These are phyloP conservation scores for Xestia c-nigrum DNA, from an alignment of 2,888 invertebrate species.

Conservation along the genomic window DNA sequence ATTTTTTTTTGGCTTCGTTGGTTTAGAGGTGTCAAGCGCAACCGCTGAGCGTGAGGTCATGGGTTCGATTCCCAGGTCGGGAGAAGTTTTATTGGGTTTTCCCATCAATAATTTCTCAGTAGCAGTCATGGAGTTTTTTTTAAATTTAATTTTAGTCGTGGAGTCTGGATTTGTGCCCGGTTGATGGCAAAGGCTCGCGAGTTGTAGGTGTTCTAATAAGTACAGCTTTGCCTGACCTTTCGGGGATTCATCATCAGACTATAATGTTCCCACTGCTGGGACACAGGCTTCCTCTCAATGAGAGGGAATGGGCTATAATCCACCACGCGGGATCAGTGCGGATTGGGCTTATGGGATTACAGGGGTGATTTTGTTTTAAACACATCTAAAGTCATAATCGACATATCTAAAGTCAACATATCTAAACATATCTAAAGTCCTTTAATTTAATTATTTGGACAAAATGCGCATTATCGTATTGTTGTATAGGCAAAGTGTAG, in stretches of 20 bases:
- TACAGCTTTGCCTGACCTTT: not conserved
- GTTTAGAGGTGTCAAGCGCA: no score
- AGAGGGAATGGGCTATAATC: no score
- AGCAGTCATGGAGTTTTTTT: not conserved
- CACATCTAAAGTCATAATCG: no score
- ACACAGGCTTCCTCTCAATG: no score
- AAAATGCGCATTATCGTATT: not conserved
- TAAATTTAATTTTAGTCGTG: no score
- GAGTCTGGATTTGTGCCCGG: not conserved
- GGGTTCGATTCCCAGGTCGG: not conserved
- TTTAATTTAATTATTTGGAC: not conserved
- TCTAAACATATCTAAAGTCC: no score
- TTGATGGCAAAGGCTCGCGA: not conserved
- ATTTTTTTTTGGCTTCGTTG: not conserved
- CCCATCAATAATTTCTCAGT: not conserved
- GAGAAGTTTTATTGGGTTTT: not conserved
- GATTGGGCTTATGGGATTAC: no score
- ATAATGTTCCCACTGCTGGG: no score
- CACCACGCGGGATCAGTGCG: no score
- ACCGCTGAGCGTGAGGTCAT: not conserved
- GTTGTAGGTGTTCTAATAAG: not conserved
- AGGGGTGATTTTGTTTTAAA: no score
- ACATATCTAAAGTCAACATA: no score
- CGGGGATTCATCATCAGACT: no score
- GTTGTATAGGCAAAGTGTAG: not conserved